Base-by-base conservation (phyloP, 1,140 invertebrate genomes). In the Drosophila aff. region DNA sequence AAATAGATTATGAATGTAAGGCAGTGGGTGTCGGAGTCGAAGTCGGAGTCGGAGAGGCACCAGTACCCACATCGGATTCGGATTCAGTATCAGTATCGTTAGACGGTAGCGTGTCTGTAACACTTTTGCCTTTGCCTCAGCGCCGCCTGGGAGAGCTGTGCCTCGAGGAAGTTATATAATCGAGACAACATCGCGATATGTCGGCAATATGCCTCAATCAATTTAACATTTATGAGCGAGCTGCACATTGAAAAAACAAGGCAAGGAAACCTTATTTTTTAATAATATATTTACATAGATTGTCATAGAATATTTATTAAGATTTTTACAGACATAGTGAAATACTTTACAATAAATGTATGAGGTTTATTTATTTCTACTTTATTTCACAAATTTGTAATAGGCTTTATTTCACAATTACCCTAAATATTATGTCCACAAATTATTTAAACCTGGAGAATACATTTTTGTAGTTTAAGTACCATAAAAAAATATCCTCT, bases 1-100 rank as follows among this genome's bases (percentile, higher is more conserved):
- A 82, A 89, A 90, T 90, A 90, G 85, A 82, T 90, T 90, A 82
- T 79, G 81, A 90, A 90, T 90, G 85, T 90, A 90, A 90, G 85
- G 75, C 85, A 90, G 85, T 90, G 85, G 85, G 85, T 90, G 85
- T 90, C 78, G 76, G 41, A 59, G 59, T 61, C 49, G 33, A 8
- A 52, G 49, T 68, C 21, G 23, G 44, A 58, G 59, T 61, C 36
- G 33, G 52, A 23, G 52, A 15, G 50, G 57, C 43, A 16, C 62
- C 28, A 41, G 28, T 65, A 52, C 71, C 60, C 61, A 63, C 63
- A 60, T 66, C 46, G 40, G 71, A 40, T 53, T 72, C 43, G 76
- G 69, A 57, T 64, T 47, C 47, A 44, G 64, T 76, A 71, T 76
- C 79, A 68, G 46, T 63, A 69, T 76, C 71, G 68, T 79, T 80